phyloP scores from a whole-genome alignment of 2,797 vertebrate genomes.

The Rhinatrema bivittatum region DNA sequence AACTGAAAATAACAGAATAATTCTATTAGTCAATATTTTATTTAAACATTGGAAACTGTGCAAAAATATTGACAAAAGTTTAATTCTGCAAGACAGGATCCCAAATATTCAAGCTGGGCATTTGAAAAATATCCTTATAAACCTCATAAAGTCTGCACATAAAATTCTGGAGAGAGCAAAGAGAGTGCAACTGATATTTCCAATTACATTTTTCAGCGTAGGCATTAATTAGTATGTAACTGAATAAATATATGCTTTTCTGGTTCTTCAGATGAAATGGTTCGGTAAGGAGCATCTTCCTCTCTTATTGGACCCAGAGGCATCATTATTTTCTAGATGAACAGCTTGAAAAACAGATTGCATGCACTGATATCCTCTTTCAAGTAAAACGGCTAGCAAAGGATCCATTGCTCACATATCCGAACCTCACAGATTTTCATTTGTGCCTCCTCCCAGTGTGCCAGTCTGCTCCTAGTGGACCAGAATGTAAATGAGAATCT shows the following conservation, averaged over 20 bases:
- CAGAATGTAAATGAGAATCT: slow-evolving; percentile 1
- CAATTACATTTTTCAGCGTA: background rate
- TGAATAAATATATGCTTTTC: background rate
- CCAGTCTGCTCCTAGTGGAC: background rate
- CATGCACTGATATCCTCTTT: slow-evolving; percentile 14
- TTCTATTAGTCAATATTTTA: too few species aligned
- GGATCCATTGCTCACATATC: background rate
- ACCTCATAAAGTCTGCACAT: background rate
- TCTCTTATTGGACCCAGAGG: background rate
- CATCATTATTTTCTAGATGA: slow-evolving; percentile 14
- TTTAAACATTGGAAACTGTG: too few species aligned
- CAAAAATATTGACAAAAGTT: too few species aligned
- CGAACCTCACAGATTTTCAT: background rate
- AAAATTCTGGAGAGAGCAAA: background rate
- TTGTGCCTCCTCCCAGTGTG: slow-evolving; percentile 2
- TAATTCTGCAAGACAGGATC: too few species aligned
- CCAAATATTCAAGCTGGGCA: too few species aligned
- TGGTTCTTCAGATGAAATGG: slow-evolving; percentile 3
- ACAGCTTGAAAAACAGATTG: slow-evolving; percentile 13
- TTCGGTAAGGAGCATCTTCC: background rate
- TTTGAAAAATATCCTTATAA: background rate
- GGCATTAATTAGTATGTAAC: background rate
- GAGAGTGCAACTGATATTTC: too few species aligned
- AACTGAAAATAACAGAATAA: too few species aligned
- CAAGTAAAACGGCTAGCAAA: slow-evolving; percentile 1